Conservation (phyloP, 2,888 invertebrate genomes). For the Chrysolina americana region DNA sequence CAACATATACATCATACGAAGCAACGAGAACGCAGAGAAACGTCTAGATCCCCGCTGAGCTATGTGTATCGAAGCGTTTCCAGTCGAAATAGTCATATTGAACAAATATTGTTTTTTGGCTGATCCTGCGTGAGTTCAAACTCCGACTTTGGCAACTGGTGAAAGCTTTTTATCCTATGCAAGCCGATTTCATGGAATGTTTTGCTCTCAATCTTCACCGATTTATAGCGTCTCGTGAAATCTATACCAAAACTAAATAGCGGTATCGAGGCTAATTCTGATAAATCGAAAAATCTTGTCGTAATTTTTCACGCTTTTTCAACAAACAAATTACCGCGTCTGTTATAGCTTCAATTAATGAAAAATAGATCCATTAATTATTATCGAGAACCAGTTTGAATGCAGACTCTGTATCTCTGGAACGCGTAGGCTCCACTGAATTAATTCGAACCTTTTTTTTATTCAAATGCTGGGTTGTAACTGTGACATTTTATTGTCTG, state of each 20-base stretch:
- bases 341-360: constrained; percentile 10
- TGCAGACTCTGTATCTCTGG: not conserved
- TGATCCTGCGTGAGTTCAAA: no score
- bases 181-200: not conserved
- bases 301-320: constrained; percentile 10
- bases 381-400: constrained; percentile 20
- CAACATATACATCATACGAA: no score
- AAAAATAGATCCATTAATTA: constrained; percentile 20
- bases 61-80: no score
- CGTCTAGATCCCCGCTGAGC: no score
- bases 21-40: no score
- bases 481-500: constrained; percentile 21
- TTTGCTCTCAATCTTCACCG: not conserved
- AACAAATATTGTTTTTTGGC: no score
- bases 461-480: constrained; percentile 1
- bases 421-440: constrained; percentile 4
- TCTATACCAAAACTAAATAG: constrained; percentile 7
- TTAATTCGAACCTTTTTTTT: constrained; percentile 10
- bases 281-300: constrained; percentile 3
- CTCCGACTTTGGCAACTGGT: no score
- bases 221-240: not conserved
- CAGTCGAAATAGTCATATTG: no score
- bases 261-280: constrained; percentile 9
- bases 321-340: constrained; percentile 17
- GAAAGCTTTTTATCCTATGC: no score